Evolutionary conservation across 2,113 vertebrate species (phyloP).

Genomic region (Peromyscus californicus): DNA sequence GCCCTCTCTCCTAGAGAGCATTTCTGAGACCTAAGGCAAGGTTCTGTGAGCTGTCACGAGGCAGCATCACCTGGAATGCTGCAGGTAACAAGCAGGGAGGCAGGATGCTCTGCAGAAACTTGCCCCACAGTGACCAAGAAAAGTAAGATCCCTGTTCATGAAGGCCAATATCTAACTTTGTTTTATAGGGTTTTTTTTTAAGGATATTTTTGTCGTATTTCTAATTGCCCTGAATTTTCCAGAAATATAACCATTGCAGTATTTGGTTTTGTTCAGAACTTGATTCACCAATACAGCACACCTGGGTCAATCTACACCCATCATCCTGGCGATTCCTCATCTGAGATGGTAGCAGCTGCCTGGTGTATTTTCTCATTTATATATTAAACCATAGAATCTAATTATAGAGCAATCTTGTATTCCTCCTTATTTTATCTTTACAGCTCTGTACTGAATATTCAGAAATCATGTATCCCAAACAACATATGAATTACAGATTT

Average conservation of each 20-base stretch:
- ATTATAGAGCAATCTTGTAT: not conserved
- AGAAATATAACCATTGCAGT: not conserved
- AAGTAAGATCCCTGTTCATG: not conserved
- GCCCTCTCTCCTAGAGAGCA: not conserved
- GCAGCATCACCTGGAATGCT: not conserved
- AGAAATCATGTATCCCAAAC: not conserved
- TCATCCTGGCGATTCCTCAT: not conserved
- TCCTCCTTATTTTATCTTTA: slow-evolving; percentile 26
- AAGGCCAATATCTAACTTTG: not conserved
- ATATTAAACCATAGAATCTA: not conserved
- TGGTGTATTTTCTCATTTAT: not conserved
- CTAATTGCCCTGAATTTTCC: slow-evolving; percentile 14
- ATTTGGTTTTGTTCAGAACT: slow-evolving; percentile 14
- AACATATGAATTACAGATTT: slow-evolving; percentile 5
- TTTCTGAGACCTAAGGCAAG: not conserved
- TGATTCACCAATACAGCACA: not conserved
- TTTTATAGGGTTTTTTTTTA: not conserved
- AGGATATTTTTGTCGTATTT: not conserved
- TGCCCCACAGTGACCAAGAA: not conserved
- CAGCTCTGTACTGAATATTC: not conserved
- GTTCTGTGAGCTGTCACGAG: not conserved
- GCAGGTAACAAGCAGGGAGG: not conserved
- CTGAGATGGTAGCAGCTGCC: not conserved
- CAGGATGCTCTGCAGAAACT: not conserved
- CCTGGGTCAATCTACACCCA: not conserved